These are phyloP conservation scores for Perccottus glenii DNA, from an alignment of 2,113 vertebrate genomes.

Conservation along the genomic window DNA sequence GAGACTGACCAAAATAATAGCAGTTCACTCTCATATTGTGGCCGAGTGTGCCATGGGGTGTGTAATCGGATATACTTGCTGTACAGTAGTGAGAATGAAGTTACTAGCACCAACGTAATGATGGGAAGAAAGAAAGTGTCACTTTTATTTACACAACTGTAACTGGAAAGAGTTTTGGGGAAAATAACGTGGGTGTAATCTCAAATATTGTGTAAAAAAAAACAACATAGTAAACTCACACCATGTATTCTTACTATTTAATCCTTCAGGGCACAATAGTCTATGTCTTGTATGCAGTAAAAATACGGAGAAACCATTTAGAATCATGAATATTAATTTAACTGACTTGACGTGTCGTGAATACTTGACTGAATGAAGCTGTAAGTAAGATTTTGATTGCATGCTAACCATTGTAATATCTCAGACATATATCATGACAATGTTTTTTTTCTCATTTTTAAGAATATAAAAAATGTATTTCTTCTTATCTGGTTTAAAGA, in stretches of 20 bases:
- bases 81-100: conserved; percentile 51
- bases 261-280: conserved; percentile 21
- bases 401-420: no score
- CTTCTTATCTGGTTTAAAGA: no score
- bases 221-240: conserved; percentile 46
- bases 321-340: no score
- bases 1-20: conserved; percentile 70
- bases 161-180: conserved; percentile 47
- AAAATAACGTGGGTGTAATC: conserved; percentile 60
- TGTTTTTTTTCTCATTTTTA: no score
- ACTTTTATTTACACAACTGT: conserved; percentile 67
- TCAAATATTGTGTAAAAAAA: conserved; percentile 31
- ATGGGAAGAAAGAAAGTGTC: conserved; percentile 58
- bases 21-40: conserved; percentile 76
- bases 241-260: conserved; percentile 22
- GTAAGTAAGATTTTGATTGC: no score
- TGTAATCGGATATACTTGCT: conserved; percentile 50
- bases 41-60: conserved; percentile 29
- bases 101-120: conserved; percentile 51
- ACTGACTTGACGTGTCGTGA: no score
- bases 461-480: no score
- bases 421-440: no score
- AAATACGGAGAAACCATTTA: no score
- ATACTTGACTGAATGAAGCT: no score
- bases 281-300: conserved; percentile 1